Evolutionary conservation across 1,140 invertebrate genomes (phyloP), one percentile per base, ranked within the genome.

Genomic region (Oedothorax gibbosus): DNA sequence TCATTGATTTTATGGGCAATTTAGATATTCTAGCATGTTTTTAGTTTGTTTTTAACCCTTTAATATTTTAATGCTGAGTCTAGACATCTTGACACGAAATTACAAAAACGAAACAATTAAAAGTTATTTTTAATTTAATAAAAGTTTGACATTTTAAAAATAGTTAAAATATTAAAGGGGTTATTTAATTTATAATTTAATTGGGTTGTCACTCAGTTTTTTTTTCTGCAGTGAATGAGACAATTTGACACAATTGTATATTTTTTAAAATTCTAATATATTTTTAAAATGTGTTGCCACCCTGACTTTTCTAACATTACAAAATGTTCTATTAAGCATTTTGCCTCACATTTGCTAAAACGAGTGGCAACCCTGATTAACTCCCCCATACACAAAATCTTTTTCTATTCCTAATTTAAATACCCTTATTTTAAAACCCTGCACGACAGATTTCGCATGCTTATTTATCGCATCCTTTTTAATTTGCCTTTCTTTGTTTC

Each of bases 11-110:
- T 64, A 77, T 73, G 80, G 80, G 80, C 80, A 82, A 82, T 82
- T 82, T 82, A 82, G 80, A 82, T 82, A 82, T 82, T 82, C 80
- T 82, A 82, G 80, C 80, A 82, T 82, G 80, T 64, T 82, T 82
- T 82, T 53, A 60, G 56, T 71, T 82, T 82, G n/a, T n/a, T 73
- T 82, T 73, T n/a, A 82, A 62, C 66, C 69, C 64, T 79, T 68
- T 51, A 77, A 50, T 77, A 15, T 62, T 68, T 68, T 79, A 14
- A n/a, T 64, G 65, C 11, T 64, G 69, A n/a, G 54, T 72, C 12
- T 72, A 50, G 69, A 50, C 21, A 0, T 69, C 21, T 53, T 54
- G 51, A 73, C 18, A n/a, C 8, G 18, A 18, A 35, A 53, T 72
- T 35, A 7, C 15, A 21, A 57, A 20, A 53, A 51, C 53, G 8